Base-by-base conservation (phyloP, 2,888 invertebrate genomes). In the Ganaspis brasiliensis region DNA sequence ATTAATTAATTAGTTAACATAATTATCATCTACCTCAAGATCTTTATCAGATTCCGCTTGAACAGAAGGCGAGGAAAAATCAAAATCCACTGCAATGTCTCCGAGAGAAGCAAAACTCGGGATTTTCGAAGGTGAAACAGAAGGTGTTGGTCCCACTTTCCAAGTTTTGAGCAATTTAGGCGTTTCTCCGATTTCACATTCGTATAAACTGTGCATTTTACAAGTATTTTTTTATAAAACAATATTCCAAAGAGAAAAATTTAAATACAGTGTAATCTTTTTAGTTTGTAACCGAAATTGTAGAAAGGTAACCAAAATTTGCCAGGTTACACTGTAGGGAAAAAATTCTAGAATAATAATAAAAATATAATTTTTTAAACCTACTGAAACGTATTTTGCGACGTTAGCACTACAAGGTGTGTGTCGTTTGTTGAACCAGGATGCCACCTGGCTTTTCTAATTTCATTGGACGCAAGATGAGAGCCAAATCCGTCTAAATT, bases 71-170 rank as follows among this genome's bases (percentile, higher is more conserved):
- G 94, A 94, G 0, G 94, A 95, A 89, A 97, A 96, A 87, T 97
- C 97, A 92, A 98, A 98, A 91, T 97, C 96, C 16, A 98, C 96
- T 0, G 96, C 96, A 0, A 95, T 94, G 87, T 98, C 97, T 0
- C 98, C 98, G n/a, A 98, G 93, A 9, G 93, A 93, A 0, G 93
- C 93, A 10, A 94, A 92, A 56, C 84, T 88, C 5, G 91, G 89
- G 10, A 91, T 86, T 70, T 89, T 89, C 10, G 87, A 85, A 0
- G 90, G 89, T 14, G 89, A 87, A 12, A 86, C 82, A 10, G 84
- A 82, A 5, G 91, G 89, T 9, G 89, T 85, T 8, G 93, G 93
- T 1, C 93, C 93, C 26, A 93, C 92, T 83, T 92, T 92, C 93
- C 93, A 93, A 14, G 92, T 92, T 86, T 92, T 92, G 4, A 92